Conservation (phyloP, 2,113 vertebrate species). For the Neofelis nebulosa region DNA sequence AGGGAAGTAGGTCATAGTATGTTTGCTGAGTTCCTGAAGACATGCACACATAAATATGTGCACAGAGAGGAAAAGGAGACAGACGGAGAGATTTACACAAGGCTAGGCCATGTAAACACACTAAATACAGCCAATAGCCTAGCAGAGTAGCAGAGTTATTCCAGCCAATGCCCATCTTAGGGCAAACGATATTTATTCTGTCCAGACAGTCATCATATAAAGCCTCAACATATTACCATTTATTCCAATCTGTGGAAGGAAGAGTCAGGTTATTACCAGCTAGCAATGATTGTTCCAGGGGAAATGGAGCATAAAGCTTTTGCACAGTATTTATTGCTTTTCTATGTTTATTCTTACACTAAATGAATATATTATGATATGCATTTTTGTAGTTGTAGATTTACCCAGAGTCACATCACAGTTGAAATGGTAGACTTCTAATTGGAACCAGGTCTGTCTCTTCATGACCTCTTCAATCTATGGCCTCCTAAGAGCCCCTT, state of each 20-base stretch:
- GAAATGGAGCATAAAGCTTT: neutral
- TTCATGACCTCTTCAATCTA: neutral
- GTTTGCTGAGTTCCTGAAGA: slow-evolving; percentile 9
- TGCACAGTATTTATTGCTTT: neutral
- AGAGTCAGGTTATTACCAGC: neutral
- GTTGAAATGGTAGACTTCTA: neutral
- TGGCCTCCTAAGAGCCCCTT: neutral
- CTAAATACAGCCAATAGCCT: neutral
- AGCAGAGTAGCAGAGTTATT: neutral
- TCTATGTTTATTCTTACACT: neutral
- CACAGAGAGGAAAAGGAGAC: neutral
- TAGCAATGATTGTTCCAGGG: neutral
- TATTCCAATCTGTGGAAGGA: neutral
- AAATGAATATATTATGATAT: neutral
- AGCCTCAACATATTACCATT: neutral
- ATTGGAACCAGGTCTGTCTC: neutral
- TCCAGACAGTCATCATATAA: neutral
- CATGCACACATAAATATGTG: neutral
- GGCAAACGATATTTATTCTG: neutral
- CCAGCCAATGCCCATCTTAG: neutral
- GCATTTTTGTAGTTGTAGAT: neutral
- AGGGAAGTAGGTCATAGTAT: neutral
- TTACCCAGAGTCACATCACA: neutral
- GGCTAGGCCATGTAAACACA: neutral
- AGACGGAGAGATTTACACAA: neutral